These are phyloP conservation scores for Agapornis canus DNA, from an alignment of 2,797 vertebrate genomes.

Conservation along the genomic window DNA sequence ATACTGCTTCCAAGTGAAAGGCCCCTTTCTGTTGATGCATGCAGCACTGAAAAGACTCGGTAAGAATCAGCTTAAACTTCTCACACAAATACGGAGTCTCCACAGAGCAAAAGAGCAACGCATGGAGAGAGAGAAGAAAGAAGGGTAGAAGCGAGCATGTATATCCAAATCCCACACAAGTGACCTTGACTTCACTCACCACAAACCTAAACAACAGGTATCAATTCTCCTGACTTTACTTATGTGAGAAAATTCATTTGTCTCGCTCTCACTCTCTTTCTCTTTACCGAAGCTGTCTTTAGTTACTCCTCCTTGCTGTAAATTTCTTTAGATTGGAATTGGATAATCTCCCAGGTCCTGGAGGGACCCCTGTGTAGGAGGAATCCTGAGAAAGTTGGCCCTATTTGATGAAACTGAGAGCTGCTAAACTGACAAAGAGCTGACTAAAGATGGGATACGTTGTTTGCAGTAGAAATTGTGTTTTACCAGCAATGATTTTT, in stretches of 20 bases:
- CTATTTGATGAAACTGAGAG: background rate
- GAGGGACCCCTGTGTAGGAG: background rate
- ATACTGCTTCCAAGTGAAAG: background rate
- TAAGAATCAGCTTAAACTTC: background rate
- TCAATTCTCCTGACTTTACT: background rate
- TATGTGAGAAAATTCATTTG: background rate
- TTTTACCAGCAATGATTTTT: background rate
- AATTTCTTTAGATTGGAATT: background rate
- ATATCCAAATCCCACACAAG: background rate
- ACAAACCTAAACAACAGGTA: background rate
- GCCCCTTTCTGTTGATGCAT: background rate
- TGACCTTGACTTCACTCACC: background rate
- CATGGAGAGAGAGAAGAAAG: background rate
- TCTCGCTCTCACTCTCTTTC: background rate
- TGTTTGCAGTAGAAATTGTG: background rate
- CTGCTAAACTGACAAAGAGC: background rate
- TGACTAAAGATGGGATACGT: background rate
- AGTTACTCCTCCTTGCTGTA: background rate
- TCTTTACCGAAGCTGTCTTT: background rate
- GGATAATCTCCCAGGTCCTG: background rate
- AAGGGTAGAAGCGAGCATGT: background rate
- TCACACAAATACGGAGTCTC: background rate
- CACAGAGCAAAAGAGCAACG: background rate
- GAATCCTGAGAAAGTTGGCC: background rate
- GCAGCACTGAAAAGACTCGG: background rate